Evolutionary conservation across 2,888 invertebrate species (phyloP).

Genomic region (Acleris laterana): DNA sequence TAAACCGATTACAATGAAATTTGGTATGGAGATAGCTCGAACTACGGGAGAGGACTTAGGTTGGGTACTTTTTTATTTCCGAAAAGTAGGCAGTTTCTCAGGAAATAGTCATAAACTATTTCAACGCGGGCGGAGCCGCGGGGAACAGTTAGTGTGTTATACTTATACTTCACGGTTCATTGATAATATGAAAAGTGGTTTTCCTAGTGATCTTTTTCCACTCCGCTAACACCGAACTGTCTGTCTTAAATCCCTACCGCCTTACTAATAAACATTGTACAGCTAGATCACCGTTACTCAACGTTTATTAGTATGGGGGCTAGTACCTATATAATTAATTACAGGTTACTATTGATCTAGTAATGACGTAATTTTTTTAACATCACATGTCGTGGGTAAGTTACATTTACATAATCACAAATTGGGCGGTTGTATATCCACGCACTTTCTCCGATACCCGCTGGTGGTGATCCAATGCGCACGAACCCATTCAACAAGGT

Average conservation of each 20-base stretch:
- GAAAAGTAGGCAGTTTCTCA: too few relatives aligned
- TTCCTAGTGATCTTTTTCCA: not conserved
- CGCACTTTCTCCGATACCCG: constrained; percentile 26
- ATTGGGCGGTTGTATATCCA: constrained; percentile 24
- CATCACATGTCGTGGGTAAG: constrained; percentile 11
- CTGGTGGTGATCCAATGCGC: constrained; percentile 1
- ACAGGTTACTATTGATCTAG: constrained; percentile 19
- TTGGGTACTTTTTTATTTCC: not conserved
- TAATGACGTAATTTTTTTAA: constrained; percentile 26
- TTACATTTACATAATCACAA: constrained; percentile 34
- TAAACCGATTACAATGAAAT: not conserved
- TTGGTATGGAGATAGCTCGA: not conserved
- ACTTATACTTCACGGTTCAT: not conserved
- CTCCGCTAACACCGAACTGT: not conserved
- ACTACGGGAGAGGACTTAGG: too few relatives aligned
- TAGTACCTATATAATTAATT: too few relatives aligned
- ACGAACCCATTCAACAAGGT: too few relatives aligned
- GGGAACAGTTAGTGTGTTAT: not conserved
- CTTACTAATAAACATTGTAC: too few relatives aligned
- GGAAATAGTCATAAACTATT: too few relatives aligned
- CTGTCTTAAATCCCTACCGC: constrained; percentile 9
- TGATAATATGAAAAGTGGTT: not conserved
- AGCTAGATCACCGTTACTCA: too few relatives aligned
- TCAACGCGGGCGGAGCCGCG: too few relatives aligned
- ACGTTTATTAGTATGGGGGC: too few relatives aligned